Conservation (phyloP, 2,113 vertebrate genomes). For the Paratilapia polleni region DNA sequence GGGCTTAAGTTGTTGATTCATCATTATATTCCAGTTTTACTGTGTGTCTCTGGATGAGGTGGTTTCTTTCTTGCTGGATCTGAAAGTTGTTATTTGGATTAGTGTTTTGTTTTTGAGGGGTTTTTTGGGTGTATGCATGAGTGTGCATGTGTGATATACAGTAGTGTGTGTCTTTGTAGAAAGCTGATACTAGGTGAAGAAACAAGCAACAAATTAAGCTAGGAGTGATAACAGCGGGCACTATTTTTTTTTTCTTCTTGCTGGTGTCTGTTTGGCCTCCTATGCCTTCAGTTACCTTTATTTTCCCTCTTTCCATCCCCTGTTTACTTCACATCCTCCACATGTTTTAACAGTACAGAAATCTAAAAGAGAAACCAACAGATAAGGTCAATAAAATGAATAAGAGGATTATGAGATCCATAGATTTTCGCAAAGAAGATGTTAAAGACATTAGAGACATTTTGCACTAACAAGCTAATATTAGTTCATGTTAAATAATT, state of each 20-base stretch:
- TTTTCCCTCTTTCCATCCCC: background rate
- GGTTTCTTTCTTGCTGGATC: constrained; percentile 29
- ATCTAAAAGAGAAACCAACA: constrained; percentile 56
- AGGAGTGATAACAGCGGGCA: constrained; percentile 15
- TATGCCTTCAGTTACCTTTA: background rate
- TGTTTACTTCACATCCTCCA: background rate
- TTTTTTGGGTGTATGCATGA: constrained; percentile 47
- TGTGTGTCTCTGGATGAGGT: constrained; percentile 34
- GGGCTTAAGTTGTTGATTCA: constrained; percentile 17
- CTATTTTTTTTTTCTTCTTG: constrained; percentile 4
- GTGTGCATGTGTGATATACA: constrained; percentile 55
- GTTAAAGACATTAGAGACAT: background rate
- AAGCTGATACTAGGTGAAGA: constrained; percentile 36
- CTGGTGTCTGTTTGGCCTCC: constrained; percentile 31
- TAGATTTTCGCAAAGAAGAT: background rate
- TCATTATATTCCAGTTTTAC: constrained; percentile 44
- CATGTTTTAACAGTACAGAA: constrained; percentile 19
- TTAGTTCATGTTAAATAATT: background rate
- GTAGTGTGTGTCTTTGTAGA: constrained; percentile 49
- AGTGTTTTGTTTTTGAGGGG: constrained; percentile 2
- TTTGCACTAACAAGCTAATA: background rate
- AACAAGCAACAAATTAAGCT: constrained; percentile 11
- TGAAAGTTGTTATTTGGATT: constrained; percentile 22
- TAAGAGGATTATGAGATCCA: background rate
- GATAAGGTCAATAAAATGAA: background rate